Evolutionary conservation across 1,140 invertebrate genomes (phyloP), one percentile per base, ranked within the genome.

Genomic region (Pseudomyrmex sp.): DNA sequence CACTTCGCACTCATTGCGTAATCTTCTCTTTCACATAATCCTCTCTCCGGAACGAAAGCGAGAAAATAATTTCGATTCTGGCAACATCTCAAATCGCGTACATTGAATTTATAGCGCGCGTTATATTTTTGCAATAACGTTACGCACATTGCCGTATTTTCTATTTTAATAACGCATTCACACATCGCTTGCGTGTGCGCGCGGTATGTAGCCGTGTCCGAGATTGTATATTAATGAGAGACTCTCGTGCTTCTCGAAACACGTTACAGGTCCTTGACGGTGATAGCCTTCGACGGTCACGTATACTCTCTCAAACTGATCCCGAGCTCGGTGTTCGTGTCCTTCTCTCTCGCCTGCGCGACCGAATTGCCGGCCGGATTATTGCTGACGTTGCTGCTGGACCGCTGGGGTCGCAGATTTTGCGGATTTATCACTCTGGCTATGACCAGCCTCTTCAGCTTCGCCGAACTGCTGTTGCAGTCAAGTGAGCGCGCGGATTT

Each of bases 291-390:
- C 89, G 96, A 97, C 85, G 96, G 96, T 0, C 96, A 97, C 84
- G 96, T 96, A 10, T 94, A 96, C 52, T 96, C 96, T 82, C 95
- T 96, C 5, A 96, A 96, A 48, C 93, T 95, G 2, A 93, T 97
- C 2, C 96, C 95, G 2, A 93, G 96, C 61, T 96, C 96, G 85
- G 95, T 96, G 59, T 97, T 97, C 88, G 93, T 96, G 48, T 96
- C 96, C 0, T 97, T 97, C 91, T 96, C 96, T 0, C 88, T 97
- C 2, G 95, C 96, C 0, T 96, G 96, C 2, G 95, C 96, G 9
- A 96, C 96, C 0, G 96, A 97, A 92, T 94, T 97, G 66, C 96
- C 97, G 0, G 96, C 96, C 4, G 96, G 97, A 20, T 95, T 96
- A 4, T 86, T 97, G 68, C 92, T 97, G 1, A 95, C 96, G 0